Conservation (phyloP, 2,888 invertebrate species). For the Drosophila anomalata region DNA sequence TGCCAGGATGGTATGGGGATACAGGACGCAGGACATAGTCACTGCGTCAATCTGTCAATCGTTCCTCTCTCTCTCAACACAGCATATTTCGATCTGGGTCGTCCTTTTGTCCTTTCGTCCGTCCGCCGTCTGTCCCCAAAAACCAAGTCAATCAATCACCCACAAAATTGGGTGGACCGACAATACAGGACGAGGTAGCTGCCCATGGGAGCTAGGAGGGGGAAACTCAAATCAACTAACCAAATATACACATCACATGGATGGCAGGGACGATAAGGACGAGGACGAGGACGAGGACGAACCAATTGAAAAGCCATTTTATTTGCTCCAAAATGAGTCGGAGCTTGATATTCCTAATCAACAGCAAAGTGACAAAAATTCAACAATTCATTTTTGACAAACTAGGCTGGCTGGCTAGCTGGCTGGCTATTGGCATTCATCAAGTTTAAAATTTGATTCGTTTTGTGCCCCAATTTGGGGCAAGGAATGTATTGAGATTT, state of each 20-base stretch:
- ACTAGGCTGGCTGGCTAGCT: neutral
- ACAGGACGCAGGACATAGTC: constrained; percentile 6
- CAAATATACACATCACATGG: constrained; percentile 51
- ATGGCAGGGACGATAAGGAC: neutral
- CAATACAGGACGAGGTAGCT: constrained; percentile 2
- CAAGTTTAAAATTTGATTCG: neutral
- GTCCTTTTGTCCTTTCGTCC: constrained; percentile 26
- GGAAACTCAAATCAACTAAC: constrained; percentile 30
- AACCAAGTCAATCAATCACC: constrained; percentile 58
- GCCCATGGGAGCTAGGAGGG: neutral
- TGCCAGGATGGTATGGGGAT: neutral
- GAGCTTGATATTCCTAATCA: neutral
- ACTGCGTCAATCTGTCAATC: constrained; percentile 46
- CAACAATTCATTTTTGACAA: neutral
- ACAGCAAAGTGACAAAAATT: neutral
- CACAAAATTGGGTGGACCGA: constrained; percentile 44
- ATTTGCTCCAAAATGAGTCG: constrained; percentile 18
- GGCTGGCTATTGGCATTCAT: neutral
- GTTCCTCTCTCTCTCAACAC: constrained; percentile 5
- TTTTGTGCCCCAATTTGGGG: neutral
- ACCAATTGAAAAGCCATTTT: constrained; percentile 35
- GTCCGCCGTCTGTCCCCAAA: constrained; percentile 30
- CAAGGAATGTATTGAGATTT: too few relatives aligned
- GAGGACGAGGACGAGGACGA: neutral
- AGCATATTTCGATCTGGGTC: constrained; percentile 26